phyloP scores from a whole-genome alignment of 2,888 invertebrate genomes.

The Zele albiditarsus region DNA sequence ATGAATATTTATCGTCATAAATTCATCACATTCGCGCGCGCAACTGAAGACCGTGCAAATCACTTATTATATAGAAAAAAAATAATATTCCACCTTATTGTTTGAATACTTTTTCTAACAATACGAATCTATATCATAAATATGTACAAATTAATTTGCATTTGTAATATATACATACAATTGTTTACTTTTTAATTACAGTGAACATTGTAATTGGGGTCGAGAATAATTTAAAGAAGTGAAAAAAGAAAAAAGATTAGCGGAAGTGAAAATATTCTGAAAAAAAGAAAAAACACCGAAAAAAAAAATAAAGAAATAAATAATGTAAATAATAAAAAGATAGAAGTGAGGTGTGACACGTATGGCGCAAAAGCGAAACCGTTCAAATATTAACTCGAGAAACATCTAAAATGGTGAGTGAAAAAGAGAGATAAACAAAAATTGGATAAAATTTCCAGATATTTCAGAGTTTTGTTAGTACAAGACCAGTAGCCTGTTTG shows the following conservation, averaged over 20 bases:
- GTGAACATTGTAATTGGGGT: not conserved
- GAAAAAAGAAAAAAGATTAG: conserved; percentile 27
- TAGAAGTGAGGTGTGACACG: conserved; percentile 11
- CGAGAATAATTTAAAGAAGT: not conserved
- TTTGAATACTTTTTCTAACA: not conserved
- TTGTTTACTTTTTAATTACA: not conserved
- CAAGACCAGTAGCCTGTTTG: conserved; percentile 68
- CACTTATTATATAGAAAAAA: conserved; percentile 17
- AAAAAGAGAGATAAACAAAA: not conserved
- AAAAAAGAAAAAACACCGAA: conserved; percentile 43
- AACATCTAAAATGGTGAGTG: conserved; percentile 59
- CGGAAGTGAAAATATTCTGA: conserved; percentile 44
- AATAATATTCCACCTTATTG: not conserved
- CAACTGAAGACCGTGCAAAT: conserved; percentile 25
- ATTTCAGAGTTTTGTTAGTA: conserved; percentile 55
- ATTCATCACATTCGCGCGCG: conserved; percentile 17
- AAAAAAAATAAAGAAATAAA: conserved; percentile 30
- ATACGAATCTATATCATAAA: conserved; percentile 5
- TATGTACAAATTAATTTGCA: conserved; percentile 5
- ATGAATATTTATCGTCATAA: conserved; percentile 30
- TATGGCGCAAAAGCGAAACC: conserved; percentile 53
- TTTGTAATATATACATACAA: not conserved
- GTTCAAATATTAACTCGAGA: conserved; percentile 72
- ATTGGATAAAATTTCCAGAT: conserved; percentile 50
- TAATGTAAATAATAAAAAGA: conserved; percentile 22